Percentiles rank a stretch among this genome's conserved stretches.
Evolutionary conservation across 2,797 vertebrate genomes (phyloP).

Genomic region (Florisuga fusca): DNA sequence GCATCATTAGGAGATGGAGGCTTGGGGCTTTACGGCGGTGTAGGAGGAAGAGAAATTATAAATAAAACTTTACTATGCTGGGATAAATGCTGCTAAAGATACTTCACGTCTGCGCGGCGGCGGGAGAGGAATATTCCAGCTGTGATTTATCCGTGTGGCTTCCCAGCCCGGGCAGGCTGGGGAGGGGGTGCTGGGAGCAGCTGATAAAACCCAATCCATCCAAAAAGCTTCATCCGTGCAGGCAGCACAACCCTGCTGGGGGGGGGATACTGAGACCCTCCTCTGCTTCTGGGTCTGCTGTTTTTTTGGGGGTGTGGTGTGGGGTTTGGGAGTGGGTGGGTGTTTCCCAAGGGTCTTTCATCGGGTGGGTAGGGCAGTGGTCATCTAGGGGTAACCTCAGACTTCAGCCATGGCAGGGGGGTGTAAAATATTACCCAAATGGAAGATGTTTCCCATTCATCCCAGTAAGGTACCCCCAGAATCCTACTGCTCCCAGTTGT

Average conservation of each 20-base stretch:
- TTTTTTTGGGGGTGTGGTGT: not conserved
- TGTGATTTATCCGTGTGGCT: slow-evolving; percentile 58
- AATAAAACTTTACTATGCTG: slow-evolving; percentile 56
- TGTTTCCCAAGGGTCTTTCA: not conserved
- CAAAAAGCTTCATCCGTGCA: not conserved
- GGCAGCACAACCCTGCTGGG: not conserved
- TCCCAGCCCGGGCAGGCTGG: not conserved
- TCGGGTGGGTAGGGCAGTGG: not conserved
- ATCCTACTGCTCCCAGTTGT: not conserved
- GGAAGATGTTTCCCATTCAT: not conserved
- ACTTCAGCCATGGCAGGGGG: not conserved
- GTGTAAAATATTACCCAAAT: not conserved
- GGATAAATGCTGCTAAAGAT: slow-evolving; percentile 11
- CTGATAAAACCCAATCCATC: slow-evolving; percentile 36
- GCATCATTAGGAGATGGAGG: not conserved
- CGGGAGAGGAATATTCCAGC: slow-evolving; percentile 30
- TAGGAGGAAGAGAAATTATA: not conserved
- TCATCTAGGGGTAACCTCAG: not conserved
- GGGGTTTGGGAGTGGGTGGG: not conserved
- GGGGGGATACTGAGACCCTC: not conserved
- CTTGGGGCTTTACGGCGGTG: not conserved
- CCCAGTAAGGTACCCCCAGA: not conserved
- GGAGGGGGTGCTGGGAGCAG: not conserved
- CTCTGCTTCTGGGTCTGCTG: fast-evolving
- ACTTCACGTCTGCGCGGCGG: not conserved